Conservation (phyloP, 2,888 invertebrate genomes). For the Sphaerophoria rueppellii region DNA sequence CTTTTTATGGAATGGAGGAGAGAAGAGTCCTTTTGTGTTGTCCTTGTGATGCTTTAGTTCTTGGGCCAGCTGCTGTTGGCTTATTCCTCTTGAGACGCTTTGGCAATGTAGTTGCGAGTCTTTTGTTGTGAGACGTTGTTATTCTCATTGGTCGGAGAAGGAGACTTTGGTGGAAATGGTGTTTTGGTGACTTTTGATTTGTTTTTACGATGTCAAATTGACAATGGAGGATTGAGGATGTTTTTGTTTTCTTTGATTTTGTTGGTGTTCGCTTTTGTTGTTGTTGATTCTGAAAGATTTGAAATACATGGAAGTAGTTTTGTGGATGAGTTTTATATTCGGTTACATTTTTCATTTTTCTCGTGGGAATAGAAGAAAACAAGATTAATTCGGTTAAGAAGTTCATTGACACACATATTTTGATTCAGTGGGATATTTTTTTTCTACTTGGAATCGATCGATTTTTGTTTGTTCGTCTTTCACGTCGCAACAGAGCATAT, state of each 20-base stretch:
- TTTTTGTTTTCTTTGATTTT: not conserved
- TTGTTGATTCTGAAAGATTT: not conserved
- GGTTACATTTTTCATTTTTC: not conserved
- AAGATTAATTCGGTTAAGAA: not conserved
- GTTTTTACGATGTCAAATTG: conserved; percentile 1
- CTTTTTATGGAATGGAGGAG: not conserved
- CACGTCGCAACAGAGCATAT: too few species aligned
- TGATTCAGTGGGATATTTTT: not conserved
- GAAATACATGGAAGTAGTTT: not conserved
- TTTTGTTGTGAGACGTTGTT: not conserved
- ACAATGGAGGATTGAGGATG: conserved; percentile 7
- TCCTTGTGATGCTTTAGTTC: not conserved
- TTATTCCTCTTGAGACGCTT: not conserved
- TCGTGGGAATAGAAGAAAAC: not conserved
- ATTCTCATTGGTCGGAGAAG: not conserved
- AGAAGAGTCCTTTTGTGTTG: conserved; percentile 19
- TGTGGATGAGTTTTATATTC: not conserved
- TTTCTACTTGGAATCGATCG: too few species aligned
- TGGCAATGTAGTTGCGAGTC: not conserved
- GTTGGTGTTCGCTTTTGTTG: not conserved
- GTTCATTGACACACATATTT: not conserved
- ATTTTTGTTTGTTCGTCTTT: too few species aligned
- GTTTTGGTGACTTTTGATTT: conserved; percentile 44
- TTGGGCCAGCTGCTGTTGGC: not conserved
- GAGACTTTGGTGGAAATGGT: not conserved